phyloP scores from a whole-genome alignment of 2,888 invertebrate species.

The Chironomus riparius region DNA sequence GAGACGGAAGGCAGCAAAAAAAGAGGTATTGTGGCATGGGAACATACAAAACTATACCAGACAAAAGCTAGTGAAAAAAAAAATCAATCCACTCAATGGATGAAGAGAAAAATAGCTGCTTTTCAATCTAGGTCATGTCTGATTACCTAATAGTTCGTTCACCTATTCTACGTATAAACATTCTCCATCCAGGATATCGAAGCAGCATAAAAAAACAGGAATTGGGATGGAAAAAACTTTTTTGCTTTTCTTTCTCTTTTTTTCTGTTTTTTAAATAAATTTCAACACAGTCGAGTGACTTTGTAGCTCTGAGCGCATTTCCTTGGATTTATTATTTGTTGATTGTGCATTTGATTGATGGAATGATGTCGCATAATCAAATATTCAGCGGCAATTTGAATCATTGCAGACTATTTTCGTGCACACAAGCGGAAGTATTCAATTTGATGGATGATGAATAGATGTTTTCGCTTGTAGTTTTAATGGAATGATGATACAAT shows the following conservation, averaged over 20 bases:
- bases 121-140: conserved; percentile 20
- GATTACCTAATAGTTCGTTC: conserved; percentile 22
- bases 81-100: not conserved
- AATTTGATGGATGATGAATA: too few species aligned
- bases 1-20: not conserved
- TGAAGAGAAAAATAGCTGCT: not conserved
- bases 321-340: not conserved
- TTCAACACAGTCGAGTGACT: not conserved
- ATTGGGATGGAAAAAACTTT: not conserved
- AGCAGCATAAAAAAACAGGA: not conserved
- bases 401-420: too few species aligned
- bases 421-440: too few species aligned
- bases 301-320: not conserved
- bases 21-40: not conserved
- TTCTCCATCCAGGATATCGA: not conserved
- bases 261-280: not conserved
- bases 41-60: not conserved
- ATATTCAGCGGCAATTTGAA: too few species aligned
- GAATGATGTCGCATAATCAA: too few species aligned
- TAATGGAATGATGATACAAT: too few species aligned
- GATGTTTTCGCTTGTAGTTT: too few species aligned
- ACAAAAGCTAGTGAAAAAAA: not conserved
- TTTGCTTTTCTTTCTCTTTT: not conserved
- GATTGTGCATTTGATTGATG: too few species aligned
- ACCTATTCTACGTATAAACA: conserved; percentile 1